phyloP scores from a whole-genome alignment of 2,113 vertebrate species.

The Corynorhinus townsendii region DNA sequence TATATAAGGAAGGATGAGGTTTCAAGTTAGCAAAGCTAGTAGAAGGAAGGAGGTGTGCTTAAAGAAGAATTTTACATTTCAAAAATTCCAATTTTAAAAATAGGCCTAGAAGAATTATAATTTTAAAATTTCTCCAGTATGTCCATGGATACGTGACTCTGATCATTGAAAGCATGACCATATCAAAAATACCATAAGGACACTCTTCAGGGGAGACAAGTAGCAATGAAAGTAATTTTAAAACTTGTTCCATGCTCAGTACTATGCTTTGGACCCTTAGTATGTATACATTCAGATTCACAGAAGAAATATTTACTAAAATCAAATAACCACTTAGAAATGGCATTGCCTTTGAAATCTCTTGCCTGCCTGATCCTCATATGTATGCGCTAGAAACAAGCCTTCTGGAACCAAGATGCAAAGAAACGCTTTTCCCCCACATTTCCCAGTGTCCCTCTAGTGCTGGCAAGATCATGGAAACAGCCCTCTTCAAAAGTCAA shows the following conservation, averaged over 20 bases:
- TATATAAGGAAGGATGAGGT: not conserved
- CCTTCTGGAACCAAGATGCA: not conserved
- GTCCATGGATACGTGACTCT: not conserved
- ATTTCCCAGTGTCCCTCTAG: not conserved
- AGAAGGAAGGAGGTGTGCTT: not conserved
- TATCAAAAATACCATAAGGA: not conserved
- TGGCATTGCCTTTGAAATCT: not conserved
- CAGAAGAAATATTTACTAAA: constrained; percentile 18
- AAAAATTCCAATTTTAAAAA: not conserved
- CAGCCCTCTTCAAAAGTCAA: not conserved
- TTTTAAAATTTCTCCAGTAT: not conserved
- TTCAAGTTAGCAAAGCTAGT: not conserved
- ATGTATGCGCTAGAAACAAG: not conserved
- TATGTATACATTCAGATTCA: not conserved
- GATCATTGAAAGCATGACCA: not conserved
- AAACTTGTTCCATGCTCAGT: not conserved
- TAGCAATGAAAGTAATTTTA: not conserved
- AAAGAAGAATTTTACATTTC: not conserved
- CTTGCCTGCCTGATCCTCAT: not conserved
- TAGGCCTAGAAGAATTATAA: not conserved
- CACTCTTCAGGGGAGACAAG: not conserved
- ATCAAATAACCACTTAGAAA: not conserved
- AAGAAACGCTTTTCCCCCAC: not conserved
- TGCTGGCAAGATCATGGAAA: not conserved
- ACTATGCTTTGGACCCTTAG: not conserved